phyloP scores from a whole-genome alignment of 2,888 invertebrate genomes.

The Drosophila diplacantha region DNA sequence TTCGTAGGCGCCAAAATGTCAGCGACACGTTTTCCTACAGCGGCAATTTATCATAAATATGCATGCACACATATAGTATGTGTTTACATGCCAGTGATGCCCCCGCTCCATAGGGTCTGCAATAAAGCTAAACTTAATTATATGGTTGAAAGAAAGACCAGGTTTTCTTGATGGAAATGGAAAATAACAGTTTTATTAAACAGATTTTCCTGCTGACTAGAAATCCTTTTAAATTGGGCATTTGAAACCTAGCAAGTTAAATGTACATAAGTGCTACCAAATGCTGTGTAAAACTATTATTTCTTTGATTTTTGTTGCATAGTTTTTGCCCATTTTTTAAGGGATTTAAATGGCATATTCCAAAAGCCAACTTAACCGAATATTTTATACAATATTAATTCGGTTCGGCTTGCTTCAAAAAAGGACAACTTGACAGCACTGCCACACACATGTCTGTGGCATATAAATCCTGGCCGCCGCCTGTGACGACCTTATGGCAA shows the following conservation, averaged over 20 bases:
- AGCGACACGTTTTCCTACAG: slow-evolving; percentile 61
- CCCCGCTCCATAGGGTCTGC: no score
- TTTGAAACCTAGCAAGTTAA: no score
- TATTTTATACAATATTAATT: slow-evolving; percentile 1
- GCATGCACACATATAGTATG: slow-evolving; percentile 26
- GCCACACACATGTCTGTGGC: slow-evolving; percentile 21
- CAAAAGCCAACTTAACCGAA: neutral
- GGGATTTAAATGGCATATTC: neutral
- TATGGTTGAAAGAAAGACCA: neutral
- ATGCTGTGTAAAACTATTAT: neutral
- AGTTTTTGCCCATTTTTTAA: neutral
- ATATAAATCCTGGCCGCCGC: slow-evolving; percentile 36
- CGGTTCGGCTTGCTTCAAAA: neutral
- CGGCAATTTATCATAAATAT: slow-evolving; percentile 70
- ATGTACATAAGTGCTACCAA: neutral
- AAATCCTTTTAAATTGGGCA: no score
- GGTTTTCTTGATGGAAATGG: neutral
- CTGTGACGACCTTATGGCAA: slow-evolving; percentile 30
- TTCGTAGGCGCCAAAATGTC: slow-evolving; percentile 63
- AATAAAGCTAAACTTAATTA: neutral
- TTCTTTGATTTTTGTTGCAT: neutral
- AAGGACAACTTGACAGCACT: slow-evolving; percentile 3
- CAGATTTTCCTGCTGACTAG: no score
- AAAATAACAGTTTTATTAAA: neutral
- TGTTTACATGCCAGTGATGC: slow-evolving; percentile 4